These are phyloP conservation scores for Brachionus manjavacas DNA, from an alignment of 1,140 invertebrate genomes.

Conservation along the genomic window DNA sequence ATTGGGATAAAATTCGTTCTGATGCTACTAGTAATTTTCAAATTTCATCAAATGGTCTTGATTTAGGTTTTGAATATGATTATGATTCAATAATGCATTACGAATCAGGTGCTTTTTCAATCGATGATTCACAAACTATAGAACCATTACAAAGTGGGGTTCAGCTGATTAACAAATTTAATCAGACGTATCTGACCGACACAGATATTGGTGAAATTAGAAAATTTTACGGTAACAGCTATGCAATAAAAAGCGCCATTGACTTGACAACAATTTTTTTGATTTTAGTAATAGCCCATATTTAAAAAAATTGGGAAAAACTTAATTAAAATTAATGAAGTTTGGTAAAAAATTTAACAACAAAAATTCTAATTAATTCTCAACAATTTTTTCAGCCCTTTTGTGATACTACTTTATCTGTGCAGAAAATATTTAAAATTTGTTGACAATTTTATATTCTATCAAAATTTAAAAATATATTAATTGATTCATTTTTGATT, in stretches of 20 bases:
- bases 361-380: no score
- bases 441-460: no score
- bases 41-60: not conserved
- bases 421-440: no score
- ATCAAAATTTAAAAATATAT: no score
- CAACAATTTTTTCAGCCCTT: no score
- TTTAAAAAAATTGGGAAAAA: not conserved
- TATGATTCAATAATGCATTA: slow-evolving; percentile 80
- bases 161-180: not conserved
- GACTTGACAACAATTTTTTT: not conserved
- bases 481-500: no score
- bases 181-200: not conserved
- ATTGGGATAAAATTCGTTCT: not conserved
- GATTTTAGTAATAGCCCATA: not conserved
- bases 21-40: not conserved
- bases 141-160: not conserved
- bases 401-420: no score
- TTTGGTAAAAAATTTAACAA: no score
- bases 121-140: slow-evolving; percentile 63
- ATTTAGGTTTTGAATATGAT: slow-evolving; percentile 62
- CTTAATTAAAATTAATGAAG: no score
- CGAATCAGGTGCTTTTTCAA: slow-evolving; percentile 70
- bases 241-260: not conserved
- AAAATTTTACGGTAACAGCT: not conserved
- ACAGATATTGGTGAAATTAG: slow-evolving; percentile 13